Evolutionary conservation across 2,113 vertebrate species (phyloP).

Genomic region (Meriones unguiculatus): DNA sequence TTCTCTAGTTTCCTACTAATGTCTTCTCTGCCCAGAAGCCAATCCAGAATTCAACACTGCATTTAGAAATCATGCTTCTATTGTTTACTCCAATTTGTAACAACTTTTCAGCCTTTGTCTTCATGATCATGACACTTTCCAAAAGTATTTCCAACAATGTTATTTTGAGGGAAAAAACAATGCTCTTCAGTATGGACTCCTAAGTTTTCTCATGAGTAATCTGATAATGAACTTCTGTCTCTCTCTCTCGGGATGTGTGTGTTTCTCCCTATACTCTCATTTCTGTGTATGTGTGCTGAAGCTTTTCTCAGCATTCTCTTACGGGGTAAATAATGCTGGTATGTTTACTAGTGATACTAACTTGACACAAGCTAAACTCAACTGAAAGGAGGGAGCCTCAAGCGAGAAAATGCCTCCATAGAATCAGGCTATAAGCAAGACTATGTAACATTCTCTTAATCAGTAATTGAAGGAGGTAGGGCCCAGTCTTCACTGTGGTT

Average conservation of each 20-base stretch:
- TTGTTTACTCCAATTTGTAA: not conserved
- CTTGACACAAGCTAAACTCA: not conserved
- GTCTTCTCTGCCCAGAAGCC: not conserved
- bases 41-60: not conserved
- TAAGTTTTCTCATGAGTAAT: conserved; percentile 16
- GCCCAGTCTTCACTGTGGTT: not conserved
- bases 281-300: not conserved
- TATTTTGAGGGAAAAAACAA: not conserved
- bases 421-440: not conserved
- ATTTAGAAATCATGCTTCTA: not conserved
- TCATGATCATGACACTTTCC: conserved; percentile 3
- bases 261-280: not conserved
- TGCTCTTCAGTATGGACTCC: not conserved
- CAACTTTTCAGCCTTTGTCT: not conserved
- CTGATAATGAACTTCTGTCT: not conserved
- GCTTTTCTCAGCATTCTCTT: not conserved
- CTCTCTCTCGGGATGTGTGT: not conserved
- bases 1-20: not conserved
- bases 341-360: not conserved
- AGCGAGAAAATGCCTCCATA: not conserved
- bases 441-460: not conserved
- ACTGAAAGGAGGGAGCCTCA: not conserved
- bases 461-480: not conserved
- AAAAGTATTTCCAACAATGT: not conserved
- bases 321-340: not conserved